Conservation (phyloP, 2,888 invertebrate species). For the Rhorus exstirpatorius region DNA sequence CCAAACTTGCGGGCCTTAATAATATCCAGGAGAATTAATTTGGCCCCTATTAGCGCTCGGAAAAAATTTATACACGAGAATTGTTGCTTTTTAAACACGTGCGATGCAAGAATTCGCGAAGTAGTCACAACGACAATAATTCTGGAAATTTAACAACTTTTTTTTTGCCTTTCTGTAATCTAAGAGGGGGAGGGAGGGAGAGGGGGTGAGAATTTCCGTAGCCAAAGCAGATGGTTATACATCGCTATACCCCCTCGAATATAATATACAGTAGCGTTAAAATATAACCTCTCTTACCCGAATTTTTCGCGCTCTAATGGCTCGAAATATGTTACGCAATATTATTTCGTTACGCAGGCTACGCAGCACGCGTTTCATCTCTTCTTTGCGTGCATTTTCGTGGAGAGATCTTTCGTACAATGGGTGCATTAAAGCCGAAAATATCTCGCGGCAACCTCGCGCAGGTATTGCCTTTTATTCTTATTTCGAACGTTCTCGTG, state of each 20-base stretch:
- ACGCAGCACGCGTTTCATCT: constrained; percentile 41
- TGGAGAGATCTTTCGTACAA: constrained; percentile 74
- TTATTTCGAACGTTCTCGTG: constrained; percentile 27
- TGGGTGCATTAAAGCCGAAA: constrained; percentile 80
- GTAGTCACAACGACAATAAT: too few species aligned
- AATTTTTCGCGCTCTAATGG: constrained; percentile 81
- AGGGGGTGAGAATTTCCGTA: constrained; percentile 25
- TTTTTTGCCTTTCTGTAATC: neutral
- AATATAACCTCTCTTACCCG: constrained; percentile 76
- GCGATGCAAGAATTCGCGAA: too few species aligned
- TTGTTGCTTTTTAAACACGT: too few species aligned
- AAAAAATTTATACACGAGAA: too few species aligned
- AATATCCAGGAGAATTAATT: too few species aligned
- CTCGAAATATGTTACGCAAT: constrained; percentile 82
- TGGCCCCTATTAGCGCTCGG: too few species aligned
- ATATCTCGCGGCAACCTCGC: constrained; percentile 62
- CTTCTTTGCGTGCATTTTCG: constrained; percentile 64
- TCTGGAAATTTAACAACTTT: neutral
- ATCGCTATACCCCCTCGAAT: constrained; percentile 33
- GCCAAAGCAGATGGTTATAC: constrained; percentile 75
- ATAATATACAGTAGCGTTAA: constrained; percentile 55
- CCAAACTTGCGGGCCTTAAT: too few species aligned
- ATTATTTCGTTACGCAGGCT: constrained; percentile 73
- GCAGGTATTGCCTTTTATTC: constrained; percentile 42
- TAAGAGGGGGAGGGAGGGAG: too few species aligned